Evolutionary conservation across 1,140 invertebrate genomes (phyloP).

Genomic region (Ceratosolen fusciceps): DNA sequence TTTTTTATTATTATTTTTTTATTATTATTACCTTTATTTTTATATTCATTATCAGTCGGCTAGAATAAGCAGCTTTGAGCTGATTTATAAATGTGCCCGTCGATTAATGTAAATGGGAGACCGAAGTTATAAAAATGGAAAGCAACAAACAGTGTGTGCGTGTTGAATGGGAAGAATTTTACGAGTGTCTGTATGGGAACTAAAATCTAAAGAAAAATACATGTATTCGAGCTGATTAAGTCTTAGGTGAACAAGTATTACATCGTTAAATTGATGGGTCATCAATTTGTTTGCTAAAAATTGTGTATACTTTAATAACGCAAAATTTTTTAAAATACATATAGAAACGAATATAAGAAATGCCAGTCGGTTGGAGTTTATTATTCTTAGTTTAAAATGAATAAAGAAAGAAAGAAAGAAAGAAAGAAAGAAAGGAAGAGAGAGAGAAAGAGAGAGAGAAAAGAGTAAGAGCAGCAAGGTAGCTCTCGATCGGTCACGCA

Average conservation of each 20-base stretch:
- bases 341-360: conserved; percentile 26
- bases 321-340: conserved; percentile 35
- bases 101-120: conserved; percentile 28
- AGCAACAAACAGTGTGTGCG: conserved; percentile 26
- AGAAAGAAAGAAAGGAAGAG: no score
- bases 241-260: conserved; percentile 42
- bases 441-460: no score
- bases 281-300: conserved; percentile 44
- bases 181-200: conserved; percentile 42
- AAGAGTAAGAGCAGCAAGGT: conserved; percentile 16
- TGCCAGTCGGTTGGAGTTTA: conserved; percentile 27
- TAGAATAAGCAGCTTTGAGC: conserved; percentile 31
- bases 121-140: conserved; percentile 38
- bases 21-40: conserved; percentile 6
- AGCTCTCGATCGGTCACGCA: conserved; percentile 38
- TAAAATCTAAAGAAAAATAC: conserved; percentile 34
- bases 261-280: conserved; percentile 42
- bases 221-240: conserved; percentile 19
- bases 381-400: conserved; percentile 39
- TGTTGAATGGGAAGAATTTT: conserved; percentile 45
- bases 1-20: no score
- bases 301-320: conserved; percentile 34
- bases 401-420: no score
- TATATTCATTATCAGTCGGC: conserved; percentile 9
- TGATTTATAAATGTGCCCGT: conserved; percentile 32